A percentile compares a stretch with the other conserved stretches of the same genome.
These are phyloP conservation scores for Cephus cinctus DNA, from an alignment of 1,140 invertebrate species.

Conservation along the genomic window DNA sequence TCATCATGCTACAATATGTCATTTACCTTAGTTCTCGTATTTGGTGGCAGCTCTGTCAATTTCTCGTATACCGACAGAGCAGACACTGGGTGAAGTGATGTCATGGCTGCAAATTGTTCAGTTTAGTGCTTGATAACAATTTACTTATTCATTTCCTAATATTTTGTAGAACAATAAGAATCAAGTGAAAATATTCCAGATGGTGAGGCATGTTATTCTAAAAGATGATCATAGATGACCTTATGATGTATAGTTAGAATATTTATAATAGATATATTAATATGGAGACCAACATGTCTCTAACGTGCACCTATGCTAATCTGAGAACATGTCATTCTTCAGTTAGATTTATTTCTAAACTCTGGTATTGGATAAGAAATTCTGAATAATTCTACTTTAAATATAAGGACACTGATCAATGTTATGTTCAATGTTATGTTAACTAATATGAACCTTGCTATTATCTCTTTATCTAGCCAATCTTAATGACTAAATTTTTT, in stretches of 20 bases:
- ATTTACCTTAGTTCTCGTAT: no score
- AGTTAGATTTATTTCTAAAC: background rate
- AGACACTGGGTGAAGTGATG: conserved; percentile 16
- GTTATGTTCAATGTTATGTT: background rate
- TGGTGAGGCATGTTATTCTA: no score
- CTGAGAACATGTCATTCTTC: background rate
- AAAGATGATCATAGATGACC: background rate
- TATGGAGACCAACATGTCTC: background rate
- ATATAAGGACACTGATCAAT: background rate
- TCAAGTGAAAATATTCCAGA: no score
- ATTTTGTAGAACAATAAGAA: conserved; percentile 6
- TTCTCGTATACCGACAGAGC: conserved; percentile 24
- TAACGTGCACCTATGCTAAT: background rate
- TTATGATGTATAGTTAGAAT: background rate
- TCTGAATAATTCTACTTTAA: background rate
- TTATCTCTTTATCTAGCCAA: background rate
- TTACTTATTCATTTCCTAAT: conserved; percentile 9
- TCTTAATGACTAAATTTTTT: conserved; percentile 1
- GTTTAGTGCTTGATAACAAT: conserved; percentile 19
- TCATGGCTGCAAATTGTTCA: conserved; percentile 29
- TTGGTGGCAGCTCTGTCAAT: conserved; percentile 20
- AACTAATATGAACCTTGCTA: background rate
- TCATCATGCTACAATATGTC: no score
- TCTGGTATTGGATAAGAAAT: no score
- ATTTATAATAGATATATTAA: conserved; percentile 12